Evolutionary conservation across 2,113 vertebrate species (phyloP).

Genomic region (Sebastes schlegelii): DNA sequence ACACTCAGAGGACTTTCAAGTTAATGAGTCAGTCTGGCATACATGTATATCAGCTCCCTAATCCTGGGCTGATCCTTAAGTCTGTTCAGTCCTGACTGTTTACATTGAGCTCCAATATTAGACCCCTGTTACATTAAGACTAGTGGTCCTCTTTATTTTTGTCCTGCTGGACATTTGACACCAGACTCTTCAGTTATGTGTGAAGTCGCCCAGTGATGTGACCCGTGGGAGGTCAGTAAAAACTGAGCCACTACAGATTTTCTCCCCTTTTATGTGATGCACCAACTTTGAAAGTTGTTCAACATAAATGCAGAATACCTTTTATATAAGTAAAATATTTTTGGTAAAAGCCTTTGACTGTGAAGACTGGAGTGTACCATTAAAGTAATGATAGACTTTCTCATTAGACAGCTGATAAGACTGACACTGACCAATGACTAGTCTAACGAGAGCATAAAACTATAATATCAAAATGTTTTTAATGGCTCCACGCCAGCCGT

Average conservation of each 20-base stretch:
- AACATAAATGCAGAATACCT: background rate
- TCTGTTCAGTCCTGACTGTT: background rate
- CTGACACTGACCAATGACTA: background rate
- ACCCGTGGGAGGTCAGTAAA: background rate
- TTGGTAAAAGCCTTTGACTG: background rate
- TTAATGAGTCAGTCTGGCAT: background rate
- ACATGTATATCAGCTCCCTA: background rate
- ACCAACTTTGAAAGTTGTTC: background rate
- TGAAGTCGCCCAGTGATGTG: background rate
- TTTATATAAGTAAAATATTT: background rate
- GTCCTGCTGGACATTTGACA: conserved; percentile 40
- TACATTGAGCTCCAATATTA: background rate
- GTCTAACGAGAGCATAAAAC: background rate
- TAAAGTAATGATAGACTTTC: background rate
- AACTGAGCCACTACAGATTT: background rate
- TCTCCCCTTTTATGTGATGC: background rate
- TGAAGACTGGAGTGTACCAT: background rate
- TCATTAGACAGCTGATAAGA: background rate
- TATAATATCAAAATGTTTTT: background rate
- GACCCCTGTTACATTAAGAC: background rate
- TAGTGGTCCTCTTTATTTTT: conserved; percentile 46
- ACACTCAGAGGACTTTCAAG: background rate
- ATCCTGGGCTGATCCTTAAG: background rate
- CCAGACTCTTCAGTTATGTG: background rate
- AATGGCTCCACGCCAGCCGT: too few relatives aligned